phyloP scores from a whole-genome alignment of 1,140 invertebrate genomes.

The Drosophila yakuba region DNA sequence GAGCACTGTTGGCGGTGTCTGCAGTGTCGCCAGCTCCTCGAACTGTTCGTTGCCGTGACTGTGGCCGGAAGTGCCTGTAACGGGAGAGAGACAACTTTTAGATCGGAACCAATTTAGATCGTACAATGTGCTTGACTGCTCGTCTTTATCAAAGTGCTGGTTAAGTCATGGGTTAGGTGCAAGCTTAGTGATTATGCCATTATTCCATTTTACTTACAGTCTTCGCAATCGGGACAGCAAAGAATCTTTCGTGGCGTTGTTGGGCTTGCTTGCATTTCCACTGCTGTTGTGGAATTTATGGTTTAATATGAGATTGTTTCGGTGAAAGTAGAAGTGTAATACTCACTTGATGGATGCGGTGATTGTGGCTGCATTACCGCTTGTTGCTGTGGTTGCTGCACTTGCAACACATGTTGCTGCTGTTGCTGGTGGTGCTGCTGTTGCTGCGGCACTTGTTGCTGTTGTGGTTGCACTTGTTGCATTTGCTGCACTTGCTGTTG shows the following conservation, averaged over 20 bases:
- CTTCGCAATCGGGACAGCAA: constrained; percentile 79
- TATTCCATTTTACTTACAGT: constrained; percentile 54
- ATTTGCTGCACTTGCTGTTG: background rate
- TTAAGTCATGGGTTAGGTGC: background rate
- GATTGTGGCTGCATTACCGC: constrained; percentile 20
- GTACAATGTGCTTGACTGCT: background rate
- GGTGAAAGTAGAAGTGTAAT: constrained; percentile 7
- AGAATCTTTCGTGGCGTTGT: constrained; percentile 58
- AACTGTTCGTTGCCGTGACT: constrained; percentile 32
- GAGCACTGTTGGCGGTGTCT: constrained; percentile 48
- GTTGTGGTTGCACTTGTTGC: background rate
- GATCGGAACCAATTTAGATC: background rate
- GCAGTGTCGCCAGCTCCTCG: constrained; percentile 45
- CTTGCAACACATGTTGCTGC: constrained; percentile 3
- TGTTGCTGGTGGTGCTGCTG: constrained; percentile 10
- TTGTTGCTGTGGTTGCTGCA: constrained; percentile 9
- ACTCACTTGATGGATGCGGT: constrained; percentile 50
- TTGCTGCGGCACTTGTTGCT: constrained; percentile 13
- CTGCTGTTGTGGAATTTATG: constrained; percentile 15
- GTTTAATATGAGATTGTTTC: constrained; percentile 9
- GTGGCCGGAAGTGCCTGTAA: constrained; percentile 54
- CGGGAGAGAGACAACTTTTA: background rate
- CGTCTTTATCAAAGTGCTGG: no score
- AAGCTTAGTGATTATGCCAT: background rate
- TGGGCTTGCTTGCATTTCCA: constrained; percentile 38